phyloP scores from a whole-genome alignment of 2,888 invertebrate genomes.

The Myathropa florea region DNA sequence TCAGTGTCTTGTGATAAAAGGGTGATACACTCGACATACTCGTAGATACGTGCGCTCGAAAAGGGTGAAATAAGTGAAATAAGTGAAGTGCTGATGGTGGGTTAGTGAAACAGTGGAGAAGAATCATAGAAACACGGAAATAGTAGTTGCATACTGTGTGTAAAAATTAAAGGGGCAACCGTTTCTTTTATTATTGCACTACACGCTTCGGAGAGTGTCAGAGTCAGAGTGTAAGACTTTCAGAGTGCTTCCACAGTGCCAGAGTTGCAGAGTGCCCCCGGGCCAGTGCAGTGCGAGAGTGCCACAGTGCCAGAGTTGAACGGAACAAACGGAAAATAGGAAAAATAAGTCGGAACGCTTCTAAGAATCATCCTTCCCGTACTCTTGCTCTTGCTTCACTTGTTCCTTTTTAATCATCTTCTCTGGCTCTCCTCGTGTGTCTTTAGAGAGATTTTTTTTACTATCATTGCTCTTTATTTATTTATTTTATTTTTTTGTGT shows the following conservation, averaged over 20 bases:
- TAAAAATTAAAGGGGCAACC: conserved; percentile 63
- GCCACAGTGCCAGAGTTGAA: not conserved
- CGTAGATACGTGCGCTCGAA: conserved; percentile 43
- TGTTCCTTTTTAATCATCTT: not conserved
- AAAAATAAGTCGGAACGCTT: conserved; percentile 51
- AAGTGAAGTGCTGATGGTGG: conserved; percentile 21
- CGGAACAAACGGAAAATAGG: conserved; percentile 35
- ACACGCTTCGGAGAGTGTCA: conserved; percentile 21
- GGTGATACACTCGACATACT: conserved; percentile 59
- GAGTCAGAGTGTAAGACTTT: too few relatives aligned
- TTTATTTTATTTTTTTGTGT: not conserved
- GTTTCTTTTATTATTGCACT: conserved; percentile 40
- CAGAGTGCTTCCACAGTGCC: too few relatives aligned
- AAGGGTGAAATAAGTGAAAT: conserved; percentile 49
- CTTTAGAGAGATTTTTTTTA: not conserved
- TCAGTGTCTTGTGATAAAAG: conserved; percentile 58
- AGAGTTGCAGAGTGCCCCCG: not conserved
- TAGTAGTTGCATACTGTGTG: conserved; percentile 58
- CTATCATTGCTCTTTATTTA: not conserved
- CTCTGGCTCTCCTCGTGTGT: not conserved
- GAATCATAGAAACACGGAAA: conserved; percentile 68
- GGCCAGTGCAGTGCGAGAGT: not conserved
- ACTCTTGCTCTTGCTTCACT: conserved; percentile 5
- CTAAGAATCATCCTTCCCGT: conserved; percentile 21
- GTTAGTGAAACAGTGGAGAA: conserved; percentile 49